phyloP scores from a whole-genome alignment of 2,797 vertebrate species.

The Neosilurus hyrtlii region DNA sequence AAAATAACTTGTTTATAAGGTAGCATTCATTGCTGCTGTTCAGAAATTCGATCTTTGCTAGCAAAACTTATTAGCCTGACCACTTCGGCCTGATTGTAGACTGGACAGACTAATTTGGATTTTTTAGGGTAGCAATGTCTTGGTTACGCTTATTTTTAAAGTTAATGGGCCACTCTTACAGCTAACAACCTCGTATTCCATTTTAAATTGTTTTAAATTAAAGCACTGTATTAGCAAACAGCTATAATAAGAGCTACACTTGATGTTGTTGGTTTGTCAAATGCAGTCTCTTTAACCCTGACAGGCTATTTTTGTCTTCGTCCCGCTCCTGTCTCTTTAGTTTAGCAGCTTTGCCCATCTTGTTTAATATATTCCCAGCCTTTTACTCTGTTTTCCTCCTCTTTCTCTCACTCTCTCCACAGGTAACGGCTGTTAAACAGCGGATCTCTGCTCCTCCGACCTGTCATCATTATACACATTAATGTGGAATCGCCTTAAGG shows the following conservation, averaged over 20 bases:
- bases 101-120: not conserved
- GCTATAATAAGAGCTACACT: not conserved
- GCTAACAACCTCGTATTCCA: not conserved
- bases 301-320: slow-evolving; percentile 3
- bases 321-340: not conserved
- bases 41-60: not conserved
- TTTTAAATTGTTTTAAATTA: not conserved
- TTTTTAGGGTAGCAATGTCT: not conserved
- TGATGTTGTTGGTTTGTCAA: not conserved
- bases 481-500: slow-evolving; percentile 86
- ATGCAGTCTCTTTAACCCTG: not conserved
- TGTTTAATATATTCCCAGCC: slow-evolving; percentile 25
- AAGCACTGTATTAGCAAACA: not conserved
- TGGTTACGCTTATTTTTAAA: slow-evolving; percentile 1
- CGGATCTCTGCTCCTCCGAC: slow-evolving; percentile 73
- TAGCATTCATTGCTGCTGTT: not conserved
- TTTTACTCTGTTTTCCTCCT: slow-evolving; percentile 24
- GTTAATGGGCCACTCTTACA: not conserved
- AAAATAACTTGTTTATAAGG: not conserved
- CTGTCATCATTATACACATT: slow-evolving; percentile 80
- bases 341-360: slow-evolving; percentile 12
- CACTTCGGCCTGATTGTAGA: not conserved
- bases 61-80: not conserved
- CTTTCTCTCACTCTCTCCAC: slow-evolving; percentile 41
- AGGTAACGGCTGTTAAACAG: slow-evolving; percentile 76